These are phyloP conservation scores for Drosophila leonis DNA, from an alignment of 2,888 invertebrate genomes.

Conservation along the genomic window DNA sequence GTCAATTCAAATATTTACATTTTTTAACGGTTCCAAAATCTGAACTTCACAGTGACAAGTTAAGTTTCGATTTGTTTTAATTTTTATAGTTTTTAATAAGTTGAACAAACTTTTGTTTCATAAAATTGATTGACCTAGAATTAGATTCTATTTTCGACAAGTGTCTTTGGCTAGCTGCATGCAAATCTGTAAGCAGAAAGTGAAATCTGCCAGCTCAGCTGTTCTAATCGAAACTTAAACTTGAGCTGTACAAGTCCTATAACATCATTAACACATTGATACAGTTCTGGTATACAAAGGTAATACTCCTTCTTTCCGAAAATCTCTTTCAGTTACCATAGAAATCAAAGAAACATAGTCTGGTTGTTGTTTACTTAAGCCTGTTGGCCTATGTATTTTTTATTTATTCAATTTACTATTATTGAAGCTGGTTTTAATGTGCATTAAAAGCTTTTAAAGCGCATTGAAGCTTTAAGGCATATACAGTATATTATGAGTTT, in stretches of 20 bases:
- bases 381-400: no score
- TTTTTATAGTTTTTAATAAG: background rate
- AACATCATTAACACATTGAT: background rate
- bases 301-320: no score
- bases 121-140: background rate
- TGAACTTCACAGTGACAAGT: background rate
- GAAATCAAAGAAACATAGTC: no score
- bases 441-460: no score
- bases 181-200: background rate
- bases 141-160: background rate
- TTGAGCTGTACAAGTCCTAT: background rate
- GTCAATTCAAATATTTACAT: background rate
- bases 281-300: no score
- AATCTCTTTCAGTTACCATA: no score
- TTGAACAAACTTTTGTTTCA: background rate
- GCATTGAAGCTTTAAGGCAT: no score
- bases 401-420: no score
- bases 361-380: no score
- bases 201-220: background rate
- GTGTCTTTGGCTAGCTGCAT: background rate
- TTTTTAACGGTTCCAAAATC: background rate
- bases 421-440: no score
- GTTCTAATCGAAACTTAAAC: background rate
- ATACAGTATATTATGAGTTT: no score
- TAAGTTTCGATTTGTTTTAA: background rate